Evolutionary conservation across 37 sponge, comb jelly and placozoan genomes (phyloP).

Genomic region (Axinella damicornis): DNA sequence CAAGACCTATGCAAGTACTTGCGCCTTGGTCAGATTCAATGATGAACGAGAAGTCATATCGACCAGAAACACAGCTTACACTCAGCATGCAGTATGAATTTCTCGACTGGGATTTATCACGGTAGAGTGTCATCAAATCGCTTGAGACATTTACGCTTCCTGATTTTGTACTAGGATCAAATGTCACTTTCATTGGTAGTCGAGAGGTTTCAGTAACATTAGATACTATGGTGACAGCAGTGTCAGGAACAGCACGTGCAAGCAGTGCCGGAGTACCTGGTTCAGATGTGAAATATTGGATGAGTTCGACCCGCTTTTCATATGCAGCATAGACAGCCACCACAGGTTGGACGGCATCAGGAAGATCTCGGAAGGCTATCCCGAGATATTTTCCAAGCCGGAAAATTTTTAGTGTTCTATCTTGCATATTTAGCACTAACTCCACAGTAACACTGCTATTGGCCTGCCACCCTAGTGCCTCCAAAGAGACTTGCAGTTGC

Average conservation of each 20-base stretch:
- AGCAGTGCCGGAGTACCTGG: background rate
- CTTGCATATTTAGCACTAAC: slow-evolving; percentile 20
- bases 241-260: background rate
- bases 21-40: slow-evolving; percentile 68
- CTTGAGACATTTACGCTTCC: slow-evolving; percentile 20
- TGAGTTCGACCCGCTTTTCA: slow-evolving; percentile 55
- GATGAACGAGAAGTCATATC: slow-evolving; percentile 40
- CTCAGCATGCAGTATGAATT: slow-evolving; percentile 53
- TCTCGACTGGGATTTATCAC: slow-evolving; percentile 27
- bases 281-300: slow-evolving; percentile 7
- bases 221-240: background rate
- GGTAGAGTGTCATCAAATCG: slow-evolving; percentile 31
- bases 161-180: slow-evolving; percentile 18
- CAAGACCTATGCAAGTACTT: slow-evolving; percentile 50
- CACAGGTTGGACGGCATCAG: slow-evolving; percentile 47
- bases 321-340: slow-evolving; percentile 65
- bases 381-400: slow-evolving; percentile 34
- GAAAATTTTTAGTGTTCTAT: slow-evolving; percentile 42
- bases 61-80: slow-evolving; percentile 7
- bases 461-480: slow-evolving; percentile 32
- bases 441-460: slow-evolving; percentile 20
- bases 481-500: slow-evolving; percentile 9
- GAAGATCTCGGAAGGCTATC: slow-evolving; percentile 40
- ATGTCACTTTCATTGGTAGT: background rate
- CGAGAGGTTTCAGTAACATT: background rate